Evolutionary conservation across 1,140 invertebrate species (phyloP).

Genomic region (Batillaria attramentaria): DNA sequence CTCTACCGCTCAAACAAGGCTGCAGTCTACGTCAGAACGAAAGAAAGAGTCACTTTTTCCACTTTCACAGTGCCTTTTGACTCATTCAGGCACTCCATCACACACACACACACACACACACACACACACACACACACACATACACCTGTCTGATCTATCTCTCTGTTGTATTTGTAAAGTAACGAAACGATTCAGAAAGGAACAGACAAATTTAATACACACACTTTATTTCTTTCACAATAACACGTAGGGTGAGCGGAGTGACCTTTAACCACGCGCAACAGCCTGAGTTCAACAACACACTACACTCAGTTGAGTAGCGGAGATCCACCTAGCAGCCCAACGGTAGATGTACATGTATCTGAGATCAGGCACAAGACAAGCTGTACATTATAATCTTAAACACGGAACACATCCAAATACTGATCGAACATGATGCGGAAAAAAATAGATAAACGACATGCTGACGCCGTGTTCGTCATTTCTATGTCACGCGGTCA

Average conservation of each 20-base stretch:
- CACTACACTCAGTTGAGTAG: not conserved
- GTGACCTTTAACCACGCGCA: not conserved
- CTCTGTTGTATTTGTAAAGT: not conserved
- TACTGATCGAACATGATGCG: too few species aligned
- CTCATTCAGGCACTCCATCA: not conserved
- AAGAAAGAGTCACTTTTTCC: not conserved
- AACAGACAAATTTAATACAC: not conserved
- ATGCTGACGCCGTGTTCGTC: too few species aligned
- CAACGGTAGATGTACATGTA: not conserved
- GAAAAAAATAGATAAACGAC: too few species aligned
- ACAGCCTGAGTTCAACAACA: not conserved
- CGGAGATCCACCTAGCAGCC: too few species aligned
- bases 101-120: not conserved
- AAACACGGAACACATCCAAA: too few species aligned
- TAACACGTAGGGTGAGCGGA: not conserved
- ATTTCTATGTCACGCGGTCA: too few species aligned
- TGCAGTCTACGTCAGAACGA: not conserved
- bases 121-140: not conserved
- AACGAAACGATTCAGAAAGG: not conserved
- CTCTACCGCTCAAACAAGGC: not conserved
- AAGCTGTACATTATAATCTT: not conserved
- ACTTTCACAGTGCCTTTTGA: too few species aligned
- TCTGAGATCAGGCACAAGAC: not conserved
- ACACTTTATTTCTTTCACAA: not conserved
- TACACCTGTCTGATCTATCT: not conserved